A percentile compares a stretch with the other conserved stretches of the same genome.
phyloP scores from a whole-genome alignment of 2,888 invertebrate genomes.

The Therioaphis trifolii region DNA sequence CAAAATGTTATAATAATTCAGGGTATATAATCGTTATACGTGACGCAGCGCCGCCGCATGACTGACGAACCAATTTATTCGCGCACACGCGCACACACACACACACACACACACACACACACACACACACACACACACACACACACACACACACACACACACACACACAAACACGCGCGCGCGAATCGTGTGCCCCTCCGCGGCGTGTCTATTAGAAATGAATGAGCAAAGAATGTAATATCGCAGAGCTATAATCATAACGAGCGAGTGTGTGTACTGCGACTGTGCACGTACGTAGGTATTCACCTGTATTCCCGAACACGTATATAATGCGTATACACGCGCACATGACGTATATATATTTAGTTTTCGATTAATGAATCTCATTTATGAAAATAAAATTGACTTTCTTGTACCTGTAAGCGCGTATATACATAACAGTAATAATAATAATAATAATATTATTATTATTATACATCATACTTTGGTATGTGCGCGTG shows the following conservation, averaged over 20 bases:
- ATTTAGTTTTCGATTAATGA: slow-evolving; percentile 32
- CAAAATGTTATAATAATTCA: slow-evolving; percentile 32
- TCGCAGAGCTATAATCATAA: slow-evolving; percentile 45
- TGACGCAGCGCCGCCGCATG: neutral
- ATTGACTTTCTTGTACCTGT: slow-evolving; percentile 30
- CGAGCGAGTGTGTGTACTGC: too few relatives aligned
- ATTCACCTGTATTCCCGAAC: too few relatives aligned
- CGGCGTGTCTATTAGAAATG: slow-evolving; percentile 40
- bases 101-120: neutral
- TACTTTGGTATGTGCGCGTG: neutral
- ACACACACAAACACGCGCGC: neutral
- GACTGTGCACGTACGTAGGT: too few relatives aligned
- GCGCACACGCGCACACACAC: neutral
- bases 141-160: too few relatives aligned
- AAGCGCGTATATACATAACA: slow-evolving; percentile 3
- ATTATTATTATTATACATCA: neutral
- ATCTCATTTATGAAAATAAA: slow-evolving; percentile 57
- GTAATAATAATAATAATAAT: neutral
- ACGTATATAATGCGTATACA: neutral
- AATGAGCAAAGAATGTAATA: slow-evolving; percentile 31
- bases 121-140: too few relatives aligned
- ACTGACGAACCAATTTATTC: slow-evolving; percentile 55
- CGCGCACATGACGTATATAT: neutral
- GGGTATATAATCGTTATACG: slow-evolving; percentile 33
- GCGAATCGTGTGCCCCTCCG: too few relatives aligned